These are phyloP conservation scores for Spicauda simplicius DNA, from an alignment of 2,888 invertebrate genomes.

Conservation along the genomic window DNA sequence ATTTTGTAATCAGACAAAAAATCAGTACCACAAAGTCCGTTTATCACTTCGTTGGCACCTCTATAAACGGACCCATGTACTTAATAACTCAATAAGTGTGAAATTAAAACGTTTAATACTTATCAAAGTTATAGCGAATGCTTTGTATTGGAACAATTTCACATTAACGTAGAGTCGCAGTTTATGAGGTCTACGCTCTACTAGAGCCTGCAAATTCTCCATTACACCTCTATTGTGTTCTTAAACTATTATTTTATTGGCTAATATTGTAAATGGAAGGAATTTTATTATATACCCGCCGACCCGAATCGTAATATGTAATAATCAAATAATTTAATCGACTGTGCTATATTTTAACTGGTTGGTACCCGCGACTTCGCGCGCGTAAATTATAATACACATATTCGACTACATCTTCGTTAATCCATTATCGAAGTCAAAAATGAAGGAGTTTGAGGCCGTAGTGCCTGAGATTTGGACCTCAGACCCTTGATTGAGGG, in stretches of 20 bases:
- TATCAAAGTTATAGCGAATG: conserved; percentile 24
- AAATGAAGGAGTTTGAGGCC: too few species aligned
- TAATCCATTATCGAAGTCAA: too few species aligned
- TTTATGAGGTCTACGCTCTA: conserved; percentile 23
- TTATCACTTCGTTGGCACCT: too few species aligned
- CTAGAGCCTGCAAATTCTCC: conserved; percentile 22
- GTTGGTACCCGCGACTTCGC: too few species aligned
- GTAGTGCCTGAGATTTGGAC: too few species aligned
- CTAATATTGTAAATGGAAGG: conserved; percentile 7
- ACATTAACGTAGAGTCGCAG: conserved; percentile 18
- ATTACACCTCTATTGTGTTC: conserved; percentile 33
- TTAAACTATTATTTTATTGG: conserved; percentile 27
- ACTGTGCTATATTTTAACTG: too few species aligned
- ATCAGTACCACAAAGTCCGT: too few species aligned
- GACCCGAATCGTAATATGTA: conserved; percentile 1
- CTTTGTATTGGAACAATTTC: conserved; percentile 18
- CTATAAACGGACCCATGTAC: too few species aligned
- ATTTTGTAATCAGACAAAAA: too few species aligned
- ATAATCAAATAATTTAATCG: background rate
- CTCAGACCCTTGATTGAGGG: too few species aligned
- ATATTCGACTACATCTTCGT: too few species aligned
- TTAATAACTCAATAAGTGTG: conserved; percentile 24
- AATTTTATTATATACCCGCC: conserved; percentile 6
- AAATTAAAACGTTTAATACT: conserved; percentile 29
- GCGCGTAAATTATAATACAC: too few species aligned